Conservation (phyloP, 2,797 vertebrate genomes). For the Hippoglossus hippoglossus region DNA sequence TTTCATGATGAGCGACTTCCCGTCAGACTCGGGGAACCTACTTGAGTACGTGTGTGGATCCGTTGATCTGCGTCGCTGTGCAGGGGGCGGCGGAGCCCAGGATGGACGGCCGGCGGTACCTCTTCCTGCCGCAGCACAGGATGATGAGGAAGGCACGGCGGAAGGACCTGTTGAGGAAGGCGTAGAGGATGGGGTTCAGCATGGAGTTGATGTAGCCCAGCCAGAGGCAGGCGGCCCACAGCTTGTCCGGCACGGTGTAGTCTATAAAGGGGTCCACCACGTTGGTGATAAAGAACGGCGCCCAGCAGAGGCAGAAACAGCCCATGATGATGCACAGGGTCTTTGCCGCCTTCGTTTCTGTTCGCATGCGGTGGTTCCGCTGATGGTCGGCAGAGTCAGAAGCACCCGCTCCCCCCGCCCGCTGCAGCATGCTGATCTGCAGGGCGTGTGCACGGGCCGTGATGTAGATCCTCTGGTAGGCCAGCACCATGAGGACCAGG, state of each 20-base stretch:
- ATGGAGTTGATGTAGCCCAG: slow-evolving; percentile 99
- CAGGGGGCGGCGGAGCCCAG: slow-evolving; percentile 88
- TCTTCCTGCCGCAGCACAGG: slow-evolving; percentile 95
- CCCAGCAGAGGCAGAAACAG: slow-evolving; percentile 99
- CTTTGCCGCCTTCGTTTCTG: slow-evolving; percentile 98
- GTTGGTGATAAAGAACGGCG: slow-evolving; percentile 97
- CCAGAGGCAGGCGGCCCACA: slow-evolving; percentile 98
- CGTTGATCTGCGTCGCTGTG: slow-evolving; percentile 95
- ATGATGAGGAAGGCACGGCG: slow-evolving; percentile 99
- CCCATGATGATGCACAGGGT: slow-evolving; percentile 99
- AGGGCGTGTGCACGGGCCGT: slow-evolving; percentile 93
- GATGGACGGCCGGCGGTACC: slow-evolving; percentile 92
- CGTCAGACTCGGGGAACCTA: slow-evolving; percentile 77
- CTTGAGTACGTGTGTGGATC: slow-evolving; percentile 96
- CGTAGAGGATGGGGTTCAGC: slow-evolving; percentile 98
- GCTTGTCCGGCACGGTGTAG: slow-evolving; percentile 92
- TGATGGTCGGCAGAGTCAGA: slow-evolving; percentile 88
- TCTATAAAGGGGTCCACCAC: slow-evolving; percentile 97
- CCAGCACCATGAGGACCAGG: slow-evolving; percentile 96
- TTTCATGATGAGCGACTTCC: background rate
- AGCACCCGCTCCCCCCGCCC: slow-evolving; percentile 83
- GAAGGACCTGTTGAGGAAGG: slow-evolving; percentile 99
- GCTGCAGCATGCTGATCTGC: slow-evolving; percentile 93
- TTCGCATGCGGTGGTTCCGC: slow-evolving; percentile 94
- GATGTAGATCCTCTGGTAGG: slow-evolving; percentile 98